A percentile compares a stretch with the other conserved stretches of the same genome.
Conservation (phyloP, 2,888 invertebrate genomes). For the Sericinus montela region DNA sequence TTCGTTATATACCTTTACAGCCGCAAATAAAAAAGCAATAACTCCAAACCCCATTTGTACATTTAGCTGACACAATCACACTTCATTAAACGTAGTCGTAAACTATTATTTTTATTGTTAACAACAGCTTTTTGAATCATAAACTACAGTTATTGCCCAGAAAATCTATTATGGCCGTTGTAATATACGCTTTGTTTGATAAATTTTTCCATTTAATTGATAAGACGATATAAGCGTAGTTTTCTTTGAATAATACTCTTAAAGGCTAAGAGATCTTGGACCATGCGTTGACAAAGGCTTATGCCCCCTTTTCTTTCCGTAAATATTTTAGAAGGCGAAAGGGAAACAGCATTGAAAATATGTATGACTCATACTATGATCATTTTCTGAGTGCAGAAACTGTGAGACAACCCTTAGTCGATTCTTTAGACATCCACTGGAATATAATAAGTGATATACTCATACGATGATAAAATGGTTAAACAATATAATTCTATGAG, state of each 20-base stretch:
- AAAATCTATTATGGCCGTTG: slow-evolving; percentile 4
- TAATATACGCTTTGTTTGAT: slow-evolving; percentile 9
- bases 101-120: slow-evolving; percentile 20
- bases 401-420: too few species aligned
- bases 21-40: slow-evolving; percentile 10
- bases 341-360: too few species aligned
- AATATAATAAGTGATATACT: too few species aligned
- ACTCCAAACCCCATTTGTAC: slow-evolving; percentile 1
- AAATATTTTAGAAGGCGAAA: not conserved
- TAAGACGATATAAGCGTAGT: not conserved
- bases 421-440: too few species aligned
- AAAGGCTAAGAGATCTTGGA: not conserved
- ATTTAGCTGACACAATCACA: slow-evolving; percentile 22
- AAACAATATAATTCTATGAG: too few species aligned
- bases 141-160: slow-evolving; percentile 8
- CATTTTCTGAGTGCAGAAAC: not conserved
- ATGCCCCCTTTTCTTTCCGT: too few species aligned
- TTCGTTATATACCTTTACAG: not conserved
- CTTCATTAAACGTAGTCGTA: slow-evolving; percentile 30
- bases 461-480: too few species aligned
- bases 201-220: not conserved
- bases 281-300: too few species aligned
- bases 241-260: not conserved
- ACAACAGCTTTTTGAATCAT: slow-evolving; percentile 11
- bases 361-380: not conserved